Evolutionary conservation across 1,140 invertebrate genomes (phyloP).

Genomic region (Goniozus legneri): DNA sequence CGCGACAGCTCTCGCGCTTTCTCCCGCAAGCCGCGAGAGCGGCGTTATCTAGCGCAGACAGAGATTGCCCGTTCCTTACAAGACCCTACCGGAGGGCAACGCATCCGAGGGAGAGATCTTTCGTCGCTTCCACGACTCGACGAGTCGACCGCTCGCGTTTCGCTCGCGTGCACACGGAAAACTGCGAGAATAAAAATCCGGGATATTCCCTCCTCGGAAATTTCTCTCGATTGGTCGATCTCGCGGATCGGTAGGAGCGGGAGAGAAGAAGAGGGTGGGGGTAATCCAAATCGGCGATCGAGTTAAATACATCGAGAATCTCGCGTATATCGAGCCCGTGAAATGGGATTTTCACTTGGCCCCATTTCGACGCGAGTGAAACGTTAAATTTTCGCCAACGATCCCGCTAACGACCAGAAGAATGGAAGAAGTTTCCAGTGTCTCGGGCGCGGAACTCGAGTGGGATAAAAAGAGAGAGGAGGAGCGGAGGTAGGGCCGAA

Average conservation of each 20-base stretch:
- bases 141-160: too few relatives aligned
- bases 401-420: conserved; percentile 21
- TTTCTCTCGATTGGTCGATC: too few relatives aligned
- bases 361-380: not conserved
- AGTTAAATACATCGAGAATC: too few relatives aligned
- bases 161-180: too few relatives aligned
- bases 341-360: too few relatives aligned
- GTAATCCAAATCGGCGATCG: not conserved
- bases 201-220: too few relatives aligned
- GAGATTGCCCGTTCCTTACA: conserved; percentile 45
- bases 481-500: conserved; percentile 7
- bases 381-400: conserved; percentile 20
- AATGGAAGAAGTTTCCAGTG: conserved; percentile 26
- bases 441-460: conserved; percentile 1
- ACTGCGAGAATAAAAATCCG: too few relatives aligned
- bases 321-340: not conserved
- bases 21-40: too few relatives aligned
- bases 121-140: too few relatives aligned
- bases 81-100: conserved; percentile 30
- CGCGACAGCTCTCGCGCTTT: too few relatives aligned
- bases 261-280: not conserved
- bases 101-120: conserved; percentile 33
- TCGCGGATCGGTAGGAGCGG: too few relatives aligned
- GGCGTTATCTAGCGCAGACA: conserved; percentile 44
- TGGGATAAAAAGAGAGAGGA: conserved; percentile 13